A percentile compares a stretch with the other conserved stretches of the same genome.
phyloP scores from a whole-genome alignment of 2,113 vertebrate species.

The Puffinus mauretanicus region DNA sequence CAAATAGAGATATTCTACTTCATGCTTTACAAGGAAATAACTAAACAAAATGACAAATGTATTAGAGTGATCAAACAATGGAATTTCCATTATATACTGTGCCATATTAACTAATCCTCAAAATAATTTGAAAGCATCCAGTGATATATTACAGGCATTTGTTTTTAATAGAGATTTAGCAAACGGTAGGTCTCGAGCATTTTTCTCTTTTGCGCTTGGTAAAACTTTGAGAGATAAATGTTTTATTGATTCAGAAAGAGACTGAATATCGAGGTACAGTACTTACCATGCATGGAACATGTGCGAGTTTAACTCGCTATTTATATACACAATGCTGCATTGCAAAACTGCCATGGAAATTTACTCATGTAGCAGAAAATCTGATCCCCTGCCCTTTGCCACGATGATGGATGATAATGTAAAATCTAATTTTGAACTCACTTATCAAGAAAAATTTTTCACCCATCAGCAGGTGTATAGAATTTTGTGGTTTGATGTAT shows the following conservation, averaged over 20 bases:
- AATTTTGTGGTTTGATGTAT: not conserved
- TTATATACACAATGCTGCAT: not conserved
- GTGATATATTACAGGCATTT: not conserved
- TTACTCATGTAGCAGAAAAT: constrained; percentile 37
- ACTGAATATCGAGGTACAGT: not conserved
- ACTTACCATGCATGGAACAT: not conserved
- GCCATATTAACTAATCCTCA: not conserved
- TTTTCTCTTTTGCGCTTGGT: not conserved
- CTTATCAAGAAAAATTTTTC: not conserved
- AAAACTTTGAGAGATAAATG: constrained; percentile 9
- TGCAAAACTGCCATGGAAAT: constrained; percentile 40
- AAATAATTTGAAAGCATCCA: not conserved
- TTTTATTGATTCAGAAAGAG: not conserved
- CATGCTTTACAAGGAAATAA: not conserved
- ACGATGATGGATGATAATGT: constrained; percentile 32
- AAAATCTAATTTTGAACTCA: constrained; percentile 44
- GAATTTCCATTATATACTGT: not conserved
- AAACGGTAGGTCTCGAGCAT: not conserved
- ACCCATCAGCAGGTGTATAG: not conserved
- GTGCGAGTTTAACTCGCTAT: not conserved
- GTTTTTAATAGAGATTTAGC: not conserved
- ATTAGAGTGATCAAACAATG: not conserved
- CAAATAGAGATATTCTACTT: not conserved
- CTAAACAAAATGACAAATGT: constrained; percentile 2
- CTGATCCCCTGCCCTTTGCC: constrained; percentile 18